Conservation (phyloP, 2,797 vertebrate genomes). For the Diglossa cyanea region DNA sequence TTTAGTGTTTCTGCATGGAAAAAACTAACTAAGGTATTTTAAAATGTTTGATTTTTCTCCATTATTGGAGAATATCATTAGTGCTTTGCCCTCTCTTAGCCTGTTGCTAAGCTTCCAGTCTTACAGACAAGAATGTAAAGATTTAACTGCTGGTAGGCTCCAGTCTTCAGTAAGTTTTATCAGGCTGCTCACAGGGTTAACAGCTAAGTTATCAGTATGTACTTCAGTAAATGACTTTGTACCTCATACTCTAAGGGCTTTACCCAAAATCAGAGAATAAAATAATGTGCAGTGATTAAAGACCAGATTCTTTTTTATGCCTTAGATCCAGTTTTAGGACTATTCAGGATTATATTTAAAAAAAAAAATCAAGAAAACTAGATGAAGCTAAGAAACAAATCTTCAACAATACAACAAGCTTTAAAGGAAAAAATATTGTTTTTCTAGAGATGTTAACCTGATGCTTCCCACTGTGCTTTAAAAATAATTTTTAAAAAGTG, state of each 20-base stretch:
- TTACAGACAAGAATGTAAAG: not conserved
- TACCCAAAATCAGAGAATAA: not conserved
- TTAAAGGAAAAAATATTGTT: not conserved
- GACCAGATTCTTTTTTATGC: not conserved
- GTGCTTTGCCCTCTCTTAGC: not conserved
- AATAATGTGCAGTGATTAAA: not conserved
- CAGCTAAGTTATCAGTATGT: not conserved
- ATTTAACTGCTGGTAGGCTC: not conserved
- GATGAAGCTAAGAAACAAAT: not conserved
- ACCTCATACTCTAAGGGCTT: fast-evolving
- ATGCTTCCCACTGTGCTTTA: not conserved
- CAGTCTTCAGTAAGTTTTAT: not conserved
- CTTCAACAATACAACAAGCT: not conserved
- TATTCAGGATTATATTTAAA: not conserved
- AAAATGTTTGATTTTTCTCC: not conserved
- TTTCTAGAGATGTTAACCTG: not conserved
- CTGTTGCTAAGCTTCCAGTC: not conserved
- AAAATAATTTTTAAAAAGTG: not conserved
- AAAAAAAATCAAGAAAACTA: not conserved
- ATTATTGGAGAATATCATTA: not conserved
- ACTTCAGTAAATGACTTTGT: not conserved
- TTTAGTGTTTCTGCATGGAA: not conserved
- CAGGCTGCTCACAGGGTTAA: not conserved
- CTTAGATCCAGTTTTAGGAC: not conserved
- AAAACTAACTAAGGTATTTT: not conserved